Evolutionary conservation across 2,113 vertebrate species (phyloP).

Genomic region (Toxotes chatareus): DNA sequence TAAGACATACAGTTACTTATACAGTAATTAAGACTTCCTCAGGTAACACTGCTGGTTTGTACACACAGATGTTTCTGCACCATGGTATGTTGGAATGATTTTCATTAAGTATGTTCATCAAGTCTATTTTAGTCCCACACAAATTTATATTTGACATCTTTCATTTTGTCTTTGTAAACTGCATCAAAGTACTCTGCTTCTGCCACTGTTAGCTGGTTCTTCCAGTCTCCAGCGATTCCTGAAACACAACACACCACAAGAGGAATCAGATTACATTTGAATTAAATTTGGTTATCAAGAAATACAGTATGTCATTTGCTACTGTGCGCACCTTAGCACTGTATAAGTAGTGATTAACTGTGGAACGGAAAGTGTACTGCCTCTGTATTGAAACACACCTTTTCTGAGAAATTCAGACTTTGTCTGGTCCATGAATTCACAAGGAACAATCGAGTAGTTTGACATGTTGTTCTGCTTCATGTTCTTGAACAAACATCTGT

Average conservation of each 20-base stretch:
- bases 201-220: conserved; percentile 73
- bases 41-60: too few relatives aligned
- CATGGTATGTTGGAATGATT: too few relatives aligned
- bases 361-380: too few relatives aligned
- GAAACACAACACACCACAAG: conserved; percentile 33
- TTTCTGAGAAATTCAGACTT: conserved; percentile 82
- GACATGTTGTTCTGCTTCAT: conserved; percentile 85
- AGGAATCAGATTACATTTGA: too few relatives aligned
- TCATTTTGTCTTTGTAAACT: conserved; percentile 79
- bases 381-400: conserved; percentile 58
- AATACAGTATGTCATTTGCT: too few relatives aligned
- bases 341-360: too few relatives aligned
- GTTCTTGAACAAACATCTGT: conserved; percentile 77
- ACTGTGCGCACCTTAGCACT: too few relatives aligned
- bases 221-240: conserved; percentile 83
- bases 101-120: too few relatives aligned
- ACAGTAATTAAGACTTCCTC: too few relatives aligned
- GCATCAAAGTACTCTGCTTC: conserved; percentile 77
- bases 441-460: conserved; percentile 78
- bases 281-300: too few relatives aligned
- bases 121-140: conserved; percentile 70
- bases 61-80: too few relatives aligned
- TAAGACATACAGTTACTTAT: too few relatives aligned
- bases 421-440: conserved; percentile 72
- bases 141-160: conserved; percentile 76